A percentile compares a stretch with the other conserved stretches of the same genome.
These are phyloP conservation scores for Lapara coniferarum DNA, from an alignment of 2,888 invertebrate genomes.

Conservation along the genomic window DNA sequence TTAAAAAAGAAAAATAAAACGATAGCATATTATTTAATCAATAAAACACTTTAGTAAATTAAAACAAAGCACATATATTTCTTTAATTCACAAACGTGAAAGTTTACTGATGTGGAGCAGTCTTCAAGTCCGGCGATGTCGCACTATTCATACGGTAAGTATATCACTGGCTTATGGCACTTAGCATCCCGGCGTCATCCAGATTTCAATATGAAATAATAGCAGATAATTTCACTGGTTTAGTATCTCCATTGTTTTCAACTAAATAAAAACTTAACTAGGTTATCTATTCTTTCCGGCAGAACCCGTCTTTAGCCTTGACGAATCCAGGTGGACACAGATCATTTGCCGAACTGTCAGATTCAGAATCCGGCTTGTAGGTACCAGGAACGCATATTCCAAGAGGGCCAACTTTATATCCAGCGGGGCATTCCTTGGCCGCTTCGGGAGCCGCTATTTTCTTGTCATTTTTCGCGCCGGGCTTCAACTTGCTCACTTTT, in stretches of 20 bases:
- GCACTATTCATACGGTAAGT: not conserved
- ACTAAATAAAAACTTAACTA: not conserved
- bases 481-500: slow-evolving; percentile 3
- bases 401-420: slow-evolving; percentile 7
- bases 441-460: not conserved
- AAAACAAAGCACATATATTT: not conserved
- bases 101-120: not conserved
- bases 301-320: slow-evolving; percentile 9
- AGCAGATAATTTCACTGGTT: not conserved
- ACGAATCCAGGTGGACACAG: slow-evolving; percentile 15
- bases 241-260: not conserved
- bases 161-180: slow-evolving; percentile 5
- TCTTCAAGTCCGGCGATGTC: not conserved
- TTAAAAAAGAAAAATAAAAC: no score
- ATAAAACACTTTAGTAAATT: not conserved
- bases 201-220: not conserved
- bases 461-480: slow-evolving; percentile 1
- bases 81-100: not conserved
- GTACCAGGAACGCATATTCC: slow-evolving; percentile 22
- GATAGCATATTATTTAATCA: not conserved
- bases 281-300: slow-evolving; percentile 9
- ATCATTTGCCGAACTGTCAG: not conserved
- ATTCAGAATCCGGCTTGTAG: slow-evolving; percentile 2
- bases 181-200: not conserved
- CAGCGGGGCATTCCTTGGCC: not conserved